Base-by-base conservation (phyloP, 2,113 vertebrate species). In the Xyrauchen texanus region DNA sequence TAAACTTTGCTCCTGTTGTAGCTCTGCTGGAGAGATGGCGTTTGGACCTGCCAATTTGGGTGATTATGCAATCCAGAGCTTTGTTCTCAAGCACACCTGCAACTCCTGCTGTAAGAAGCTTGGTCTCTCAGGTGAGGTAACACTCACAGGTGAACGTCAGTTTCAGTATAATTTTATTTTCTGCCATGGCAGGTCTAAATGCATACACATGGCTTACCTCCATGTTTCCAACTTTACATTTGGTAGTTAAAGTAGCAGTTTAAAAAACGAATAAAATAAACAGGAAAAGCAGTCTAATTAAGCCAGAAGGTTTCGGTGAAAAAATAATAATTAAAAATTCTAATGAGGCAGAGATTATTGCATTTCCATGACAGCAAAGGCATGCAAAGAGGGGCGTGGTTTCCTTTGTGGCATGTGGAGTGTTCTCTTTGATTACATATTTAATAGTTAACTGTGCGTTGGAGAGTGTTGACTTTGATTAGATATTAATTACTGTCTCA, bases 41-140 rank as follows among this genome's bases (percentile, higher is more conserved):
- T 99, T 98, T 87, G 96, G 97, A 83, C 95, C 97, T 8, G 95
- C 96, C 88, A 98, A 96, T 85, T 90, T 97, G 78, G 96, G 96
- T 83, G 93, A 94, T 79, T 90, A 90, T 74, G 95, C 96, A 81
- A 95, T 99, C 85, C 93, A 87, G 75, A 94, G 93, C 77, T 99
- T 97, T 89, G 90, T 95, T 87, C 89, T 92, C 87, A 98, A 97
- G 85, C 97, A 99, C 88, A 88, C 51, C n/a, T 99, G 98, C 86
- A 95, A 95, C 84, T 86, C 92, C 64, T 96, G 93, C 89, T 99
- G 98, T 84, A 89, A 79, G 85, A 93, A 91, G 68, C 93, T 99
- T 70, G 94, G 95, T 88, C 93, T 99, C 66, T 88, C 89, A 11
- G 96, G 96, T 99, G 87, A 87, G 94, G 72, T 66, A 42, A 9